phyloP scores from a whole-genome alignment of 1,140 invertebrate genomes.

The Drosophila rufa region DNA sequence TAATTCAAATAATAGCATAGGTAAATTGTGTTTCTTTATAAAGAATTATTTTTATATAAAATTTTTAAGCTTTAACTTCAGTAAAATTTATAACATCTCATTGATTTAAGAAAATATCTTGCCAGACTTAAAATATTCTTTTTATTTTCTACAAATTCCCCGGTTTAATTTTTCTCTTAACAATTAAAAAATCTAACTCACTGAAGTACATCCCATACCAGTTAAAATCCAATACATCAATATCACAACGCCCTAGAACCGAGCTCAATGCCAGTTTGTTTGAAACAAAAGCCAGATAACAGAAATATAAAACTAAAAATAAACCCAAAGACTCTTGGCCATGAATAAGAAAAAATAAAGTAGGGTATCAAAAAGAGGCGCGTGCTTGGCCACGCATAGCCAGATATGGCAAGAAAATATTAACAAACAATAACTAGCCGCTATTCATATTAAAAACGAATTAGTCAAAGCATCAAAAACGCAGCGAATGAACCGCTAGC shows the following conservation, averaged over 20 bases:
- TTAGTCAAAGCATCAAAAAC: slow-evolving; percentile 62
- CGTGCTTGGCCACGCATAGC: slow-evolving; percentile 51
- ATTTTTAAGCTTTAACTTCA: too few relatives aligned
- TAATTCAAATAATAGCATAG: too few relatives aligned
- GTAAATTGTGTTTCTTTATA: too few relatives aligned
- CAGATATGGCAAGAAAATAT: slow-evolving; percentile 9
- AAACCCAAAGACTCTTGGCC: slow-evolving; percentile 8
- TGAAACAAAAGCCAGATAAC: slow-evolving; percentile 5
- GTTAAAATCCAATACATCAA: neutral
- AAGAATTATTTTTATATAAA: too few relatives aligned
- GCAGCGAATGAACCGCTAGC: slow-evolving; percentile 21
- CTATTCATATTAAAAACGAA: slow-evolving; percentile 73
- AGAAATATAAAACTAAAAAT: slow-evolving; percentile 27
- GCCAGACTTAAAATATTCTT: too few relatives aligned
- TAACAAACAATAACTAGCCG: slow-evolving; percentile 14
- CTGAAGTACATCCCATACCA: neutral
- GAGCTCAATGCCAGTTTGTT: neutral
- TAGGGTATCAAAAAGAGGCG: slow-evolving; percentile 29
- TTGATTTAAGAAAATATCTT: neutral
- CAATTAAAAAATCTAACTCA: too few relatives aligned
- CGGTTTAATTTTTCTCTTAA: too few relatives aligned
- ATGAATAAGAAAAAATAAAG: slow-evolving; percentile 22
- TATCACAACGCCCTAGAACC: neutral
- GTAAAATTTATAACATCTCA: neutral
- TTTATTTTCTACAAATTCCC: neutral